phyloP scores from a whole-genome alignment of 2,113 vertebrate species.

The Sapayoa aenigma region DNA sequence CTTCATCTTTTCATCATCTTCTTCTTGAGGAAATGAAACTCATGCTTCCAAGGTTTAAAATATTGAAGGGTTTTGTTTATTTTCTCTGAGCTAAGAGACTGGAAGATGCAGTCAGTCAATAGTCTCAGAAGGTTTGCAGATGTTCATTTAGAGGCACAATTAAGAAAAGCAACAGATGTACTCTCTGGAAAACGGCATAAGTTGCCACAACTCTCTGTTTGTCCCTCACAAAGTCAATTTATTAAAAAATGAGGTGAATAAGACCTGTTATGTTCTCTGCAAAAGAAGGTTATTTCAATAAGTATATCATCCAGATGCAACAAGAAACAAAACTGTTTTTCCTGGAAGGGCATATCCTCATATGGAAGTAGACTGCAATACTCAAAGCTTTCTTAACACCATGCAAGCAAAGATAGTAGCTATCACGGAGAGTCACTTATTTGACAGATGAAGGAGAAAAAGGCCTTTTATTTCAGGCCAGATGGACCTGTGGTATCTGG shows the following conservation, averaged over 20 bases:
- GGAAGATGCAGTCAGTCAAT: neutral
- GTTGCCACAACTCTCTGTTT: slow-evolving; percentile 21
- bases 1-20: neutral
- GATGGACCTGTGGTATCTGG: neutral
- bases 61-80: neutral
- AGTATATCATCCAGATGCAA: neutral
- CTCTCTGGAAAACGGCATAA: neutral
- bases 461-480: neutral
- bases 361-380: neutral
- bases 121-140: slow-evolving; percentile 12
- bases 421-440: neutral
- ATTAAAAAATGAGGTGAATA: slow-evolving; percentile 12
- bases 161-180: slow-evolving; percentile 36
- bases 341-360: neutral
- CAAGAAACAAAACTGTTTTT: slow-evolving; percentile 14
- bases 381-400: neutral
- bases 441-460: neutral
- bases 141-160: slow-evolving; percentile 39
- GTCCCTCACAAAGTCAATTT: slow-evolving; percentile 40
- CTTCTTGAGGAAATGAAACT: neutral
- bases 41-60: neutral
- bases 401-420: neutral
- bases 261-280: neutral
- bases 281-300: neutral
- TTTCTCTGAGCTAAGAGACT: neutral